These are phyloP conservation scores for Acanthaster planci DNA, from an alignment of 35 echinoderm and acorn worm genomes.

Conservation along the genomic window DNA sequence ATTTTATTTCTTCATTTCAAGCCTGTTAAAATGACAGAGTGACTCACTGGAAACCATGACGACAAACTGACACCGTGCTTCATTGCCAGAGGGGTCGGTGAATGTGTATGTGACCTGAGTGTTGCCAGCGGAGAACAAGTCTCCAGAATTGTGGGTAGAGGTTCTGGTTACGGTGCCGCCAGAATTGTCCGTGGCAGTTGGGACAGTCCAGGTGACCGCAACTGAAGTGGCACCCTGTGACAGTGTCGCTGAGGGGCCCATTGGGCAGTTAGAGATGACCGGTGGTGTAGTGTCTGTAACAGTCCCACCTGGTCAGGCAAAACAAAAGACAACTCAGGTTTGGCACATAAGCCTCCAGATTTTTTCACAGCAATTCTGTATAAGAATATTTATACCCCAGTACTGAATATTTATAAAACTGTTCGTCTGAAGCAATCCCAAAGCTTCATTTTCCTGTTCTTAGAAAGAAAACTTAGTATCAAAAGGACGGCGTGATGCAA, in stretches of 20 bases:
- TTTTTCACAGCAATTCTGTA: no score
- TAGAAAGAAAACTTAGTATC: no score
- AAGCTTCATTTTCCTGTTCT: no score
- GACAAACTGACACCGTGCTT: constrained; percentile 26
- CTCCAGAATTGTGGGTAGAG: constrained; percentile 33
- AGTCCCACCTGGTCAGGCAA: background rate
- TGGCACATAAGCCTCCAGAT: no score
- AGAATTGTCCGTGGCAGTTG: constrained; percentile 63
- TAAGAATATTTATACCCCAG: no score
- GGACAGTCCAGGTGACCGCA: constrained; percentile 51
- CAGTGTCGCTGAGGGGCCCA: constrained; percentile 27
- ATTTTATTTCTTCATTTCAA: no score
- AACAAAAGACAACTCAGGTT: no score
- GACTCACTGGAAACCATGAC: constrained; percentile 37
- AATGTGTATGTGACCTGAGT: constrained; percentile 47
- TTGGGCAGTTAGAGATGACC: constrained; percentile 64
- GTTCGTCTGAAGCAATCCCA: no score
- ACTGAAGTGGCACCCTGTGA: constrained; percentile 14
- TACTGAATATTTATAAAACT: no score
- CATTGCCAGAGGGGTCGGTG: constrained; percentile 25
- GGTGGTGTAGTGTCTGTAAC: constrained; percentile 45
- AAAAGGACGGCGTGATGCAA: no score
- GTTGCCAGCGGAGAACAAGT: constrained; percentile 10
- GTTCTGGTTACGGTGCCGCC: constrained; percentile 15
- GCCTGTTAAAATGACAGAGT: no score